Percentiles rank a stretch among this genome's conserved stretches.
These are phyloP conservation scores for Eupristina koningsbergeri DNA, from an alignment of 1,140 invertebrate genomes.

Conservation along the genomic window DNA sequence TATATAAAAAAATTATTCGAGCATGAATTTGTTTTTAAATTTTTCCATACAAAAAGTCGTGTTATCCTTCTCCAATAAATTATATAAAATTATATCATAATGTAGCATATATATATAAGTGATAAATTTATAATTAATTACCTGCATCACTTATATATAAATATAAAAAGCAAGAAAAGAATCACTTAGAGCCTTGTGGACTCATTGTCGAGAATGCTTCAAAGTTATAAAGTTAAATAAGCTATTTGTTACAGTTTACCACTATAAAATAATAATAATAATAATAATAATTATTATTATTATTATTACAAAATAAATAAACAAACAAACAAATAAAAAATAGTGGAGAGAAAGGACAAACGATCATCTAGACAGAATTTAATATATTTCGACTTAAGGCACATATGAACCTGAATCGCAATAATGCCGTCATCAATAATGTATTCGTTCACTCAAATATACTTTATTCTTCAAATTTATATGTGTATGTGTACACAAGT, in stretches of 20 bases:
- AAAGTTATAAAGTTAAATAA: slow-evolving; percentile 39
- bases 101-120: slow-evolving; percentile 11
- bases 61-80: slow-evolving; percentile 5
- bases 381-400: slow-evolving; percentile 15
- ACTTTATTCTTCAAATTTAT: no score
- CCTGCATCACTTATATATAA: no score
- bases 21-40: slow-evolving; percentile 16
- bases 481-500: not conserved
- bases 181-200: not conserved
- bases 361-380: slow-evolving; percentile 29
- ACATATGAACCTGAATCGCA: not conserved
- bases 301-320: no score
- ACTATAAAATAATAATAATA: no score
- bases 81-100: slow-evolving; percentile 39
- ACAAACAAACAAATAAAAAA: slow-evolving; percentile 45
- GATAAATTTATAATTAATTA: no score
- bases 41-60: slow-evolving; percentile 39
- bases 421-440: not conserved
- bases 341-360: slow-evolving; percentile 33
- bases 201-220: slow-evolving; percentile 30
- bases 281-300: no score
- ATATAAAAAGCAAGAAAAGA: slow-evolving; percentile 41
- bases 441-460: not conserved
- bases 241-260: slow-evolving; percentile 39
- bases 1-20: slow-evolving; percentile 9